A percentile compares a stretch with the other conserved stretches of the same genome.
Conservation (phyloP, 2,888 invertebrate genomes). For the Drosophila limbata region DNA sequence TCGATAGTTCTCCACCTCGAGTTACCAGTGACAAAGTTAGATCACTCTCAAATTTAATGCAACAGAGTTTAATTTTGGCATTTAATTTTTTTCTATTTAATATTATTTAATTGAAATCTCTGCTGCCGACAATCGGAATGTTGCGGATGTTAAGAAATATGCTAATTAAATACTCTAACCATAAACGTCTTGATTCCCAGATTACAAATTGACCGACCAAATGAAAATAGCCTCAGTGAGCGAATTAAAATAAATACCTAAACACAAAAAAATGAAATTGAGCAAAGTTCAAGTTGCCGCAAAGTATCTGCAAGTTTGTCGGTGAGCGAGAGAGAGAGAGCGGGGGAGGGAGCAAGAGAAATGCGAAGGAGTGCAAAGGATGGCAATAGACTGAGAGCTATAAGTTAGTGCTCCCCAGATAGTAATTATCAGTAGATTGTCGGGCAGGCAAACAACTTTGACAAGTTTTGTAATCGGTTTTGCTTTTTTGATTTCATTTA, state of each 20-base stretch:
- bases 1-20: too few relatives aligned
- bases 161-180: background rate
- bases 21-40: too few relatives aligned
- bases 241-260: constrained; percentile 16
- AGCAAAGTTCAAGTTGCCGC: constrained; percentile 47
- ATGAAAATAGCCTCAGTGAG: background rate
- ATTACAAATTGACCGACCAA: background rate
- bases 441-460: constrained; percentile 68
- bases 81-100: too few relatives aligned
- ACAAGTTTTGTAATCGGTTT: constrained; percentile 79
- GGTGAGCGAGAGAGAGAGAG: background rate
- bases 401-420: constrained; percentile 80
- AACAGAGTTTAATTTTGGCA: too few relatives aligned
- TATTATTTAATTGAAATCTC: too few relatives aligned
- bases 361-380: constrained; percentile 1
- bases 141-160: background rate
- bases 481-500: constrained; percentile 76
- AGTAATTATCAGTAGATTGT: constrained; percentile 81
- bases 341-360: background rate
- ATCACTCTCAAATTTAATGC: too few relatives aligned
- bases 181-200: background rate
- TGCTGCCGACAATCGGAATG: too few relatives aligned
- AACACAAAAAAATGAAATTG: constrained; percentile 18
- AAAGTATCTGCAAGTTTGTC: constrained; percentile 48
- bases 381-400: constrained; percentile 34